Base-by-base conservation (phyloP, 2,113 vertebrate genomes). In the Nerophis lumbriciformis region DNA sequence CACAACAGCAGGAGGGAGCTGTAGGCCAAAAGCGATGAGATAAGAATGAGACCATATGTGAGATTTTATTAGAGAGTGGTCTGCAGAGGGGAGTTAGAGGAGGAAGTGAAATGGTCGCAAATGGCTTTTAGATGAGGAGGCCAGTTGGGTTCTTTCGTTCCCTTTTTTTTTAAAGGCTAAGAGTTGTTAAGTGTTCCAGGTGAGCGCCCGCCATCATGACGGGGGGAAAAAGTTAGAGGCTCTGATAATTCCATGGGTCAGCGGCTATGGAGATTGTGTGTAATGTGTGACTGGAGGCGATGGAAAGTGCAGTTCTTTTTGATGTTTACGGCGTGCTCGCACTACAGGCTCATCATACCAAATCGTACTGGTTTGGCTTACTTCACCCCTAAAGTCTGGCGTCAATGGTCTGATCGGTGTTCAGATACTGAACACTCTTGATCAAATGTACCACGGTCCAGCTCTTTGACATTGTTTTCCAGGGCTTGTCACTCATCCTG, bases 131-230 rank as follows among this genome's bases (percentile, higher is more conserved):
- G 60, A 66, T 53, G 59, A 68, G 48, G 65, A 76, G 63, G 53
- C 51, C 66, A 35, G 61, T 60, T 69, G 37, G 5, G 1, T 59
- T 69, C 39, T 62, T 15, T 68, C 44, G 56, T 59, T 65, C 58
- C 45, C 21, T 45, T 45, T 45, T 45, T 44, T 12, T 28, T 28
- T 28, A 28, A 28, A 45, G 50, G 75, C 74, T 59, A 57, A 72
- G 55, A 81, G 75, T 75, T 72, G 78, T 78, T 71, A 53, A 59
- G 70, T 68, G 82, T 86, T 82, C 83, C 81, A 85, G 83, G 87
- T 87, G 83, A 81, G 70, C 73, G 74, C 77, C 63, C 85, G 86
- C 85, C 78, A 82, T 86, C 75, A 83, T 88, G 86, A 85, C 83
- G 84, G 78, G 77, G 21, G 11, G 28, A 10, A 19, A 11, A 12